Evolutionary conservation across 1,140 invertebrate genomes (phyloP), one percentile per base, ranked within the genome.

Genomic region (Hydropsyche tenuis): DNA sequence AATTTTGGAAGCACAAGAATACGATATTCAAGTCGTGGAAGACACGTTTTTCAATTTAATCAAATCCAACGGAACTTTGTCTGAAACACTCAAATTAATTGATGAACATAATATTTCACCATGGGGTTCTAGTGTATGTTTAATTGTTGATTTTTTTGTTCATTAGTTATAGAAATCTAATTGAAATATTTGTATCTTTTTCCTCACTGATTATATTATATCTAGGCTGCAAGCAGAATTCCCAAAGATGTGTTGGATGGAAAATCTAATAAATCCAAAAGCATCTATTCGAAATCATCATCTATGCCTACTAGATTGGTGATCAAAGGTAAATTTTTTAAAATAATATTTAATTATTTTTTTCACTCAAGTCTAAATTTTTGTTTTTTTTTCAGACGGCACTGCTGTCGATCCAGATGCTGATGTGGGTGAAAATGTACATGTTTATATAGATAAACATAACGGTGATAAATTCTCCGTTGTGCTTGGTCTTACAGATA

Each of bases 381-480:
- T 48, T 20, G 7, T 18, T 1, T 53, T 18, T 18, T 18, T 53
- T 53, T 20, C 48, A 86, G 90, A 90, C 68, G 96, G 94, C 0
- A 90, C 90, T 12, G 94, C 95, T 5, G 92, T 95, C 1, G 96
- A 99, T 85, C 95, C 96, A 0, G 94, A 95, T 25, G 95, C 93
- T 65, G 92, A 89, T 0, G 79, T 98, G 14, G 91, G 91, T 74
- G 89, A 95, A 78, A 81, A 82, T 3, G 91, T 94, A 0, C 96
- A 98, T 85, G 92, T 99, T 7, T 92, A 94, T 80, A 84, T 88
- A 73, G 78, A 84, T 74, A 18, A 37, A 9, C 80, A 79, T 0
- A 81, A 88, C 12, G 85, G 88, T 27, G 74, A 71, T n/a, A 91
- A 93, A 76, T 97, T 91, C 80, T 94, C 89, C 42, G 89, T 87